These are phyloP conservation scores for Nansenia antarctica DNA, from an alignment of 2,113 vertebrate genomes.

Conservation along the genomic window DNA sequence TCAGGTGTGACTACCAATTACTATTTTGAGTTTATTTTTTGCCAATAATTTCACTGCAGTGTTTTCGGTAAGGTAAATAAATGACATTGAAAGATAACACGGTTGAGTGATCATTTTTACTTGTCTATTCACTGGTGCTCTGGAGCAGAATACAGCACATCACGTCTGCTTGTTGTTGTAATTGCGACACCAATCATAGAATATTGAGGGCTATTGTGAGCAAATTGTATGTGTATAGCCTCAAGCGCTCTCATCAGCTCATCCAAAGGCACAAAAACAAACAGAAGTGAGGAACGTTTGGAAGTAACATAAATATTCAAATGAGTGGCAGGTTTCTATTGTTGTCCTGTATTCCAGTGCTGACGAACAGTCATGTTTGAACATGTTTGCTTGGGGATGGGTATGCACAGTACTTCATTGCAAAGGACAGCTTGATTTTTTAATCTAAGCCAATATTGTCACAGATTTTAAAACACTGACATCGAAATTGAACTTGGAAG, in stretches of 20 bases:
- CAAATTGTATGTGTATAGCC: conserved; percentile 32
- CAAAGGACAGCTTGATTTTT: conserved; percentile 21
- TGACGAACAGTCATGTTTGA: conserved; percentile 44
- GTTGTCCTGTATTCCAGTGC: conserved; percentile 21
- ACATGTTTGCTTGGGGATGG: conserved; percentile 32
- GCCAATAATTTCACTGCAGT: conserved; percentile 25
- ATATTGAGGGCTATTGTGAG: conserved; percentile 32
- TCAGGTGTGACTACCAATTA: conserved; percentile 73
- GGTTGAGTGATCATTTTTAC: conserved; percentile 1
- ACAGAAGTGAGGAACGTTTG: conserved; percentile 17
- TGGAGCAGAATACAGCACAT: neutral
- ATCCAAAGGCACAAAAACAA: conserved; percentile 37
- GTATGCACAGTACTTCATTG: conserved; percentile 33
- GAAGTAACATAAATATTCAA: conserved; percentile 36
- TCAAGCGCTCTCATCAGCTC: conserved; percentile 28
- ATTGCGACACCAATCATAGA: conserved; percentile 28
- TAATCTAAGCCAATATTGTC: conserved; percentile 14
- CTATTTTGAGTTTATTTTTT: conserved; percentile 30
- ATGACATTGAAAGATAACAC: conserved; percentile 28
- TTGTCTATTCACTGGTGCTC: conserved; percentile 1
- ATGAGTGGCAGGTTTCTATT: conserved; percentile 25
- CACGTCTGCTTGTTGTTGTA: conserved; percentile 27
- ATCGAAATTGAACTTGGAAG: conserved; percentile 21
- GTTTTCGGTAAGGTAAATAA: conserved; percentile 14
- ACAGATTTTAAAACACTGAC: conserved; percentile 24